These are phyloP conservation scores for Heliocidaris tuberculata DNA, from an alignment of 35 echinoderm and acorn worm genomes.

Conservation along the genomic window DNA sequence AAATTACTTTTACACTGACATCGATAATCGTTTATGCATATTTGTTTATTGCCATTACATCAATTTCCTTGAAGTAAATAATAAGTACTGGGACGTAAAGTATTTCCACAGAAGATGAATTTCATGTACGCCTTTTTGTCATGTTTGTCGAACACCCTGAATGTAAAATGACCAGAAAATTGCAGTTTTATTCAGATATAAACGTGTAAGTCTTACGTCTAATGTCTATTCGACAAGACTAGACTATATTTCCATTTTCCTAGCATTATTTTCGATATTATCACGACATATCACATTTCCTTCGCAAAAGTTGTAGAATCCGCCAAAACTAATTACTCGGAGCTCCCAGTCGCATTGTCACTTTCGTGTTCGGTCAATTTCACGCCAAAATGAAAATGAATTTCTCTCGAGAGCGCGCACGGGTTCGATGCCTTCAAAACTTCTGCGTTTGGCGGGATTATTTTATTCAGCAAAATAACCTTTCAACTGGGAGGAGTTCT, in stretches of 20 bases:
- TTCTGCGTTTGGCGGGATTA: neutral
- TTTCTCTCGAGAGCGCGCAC: slow-evolving; percentile 13
- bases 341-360: slow-evolving; percentile 25
- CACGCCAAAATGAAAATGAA: neutral
- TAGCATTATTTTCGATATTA: slow-evolving; percentile 17
- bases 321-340: slow-evolving; percentile 21
- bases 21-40: no score
- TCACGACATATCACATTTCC: slow-evolving; percentile 34
- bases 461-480: neutral
- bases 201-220: neutral
- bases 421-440: slow-evolving; percentile 21
- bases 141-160: no score
- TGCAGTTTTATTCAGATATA: no score
- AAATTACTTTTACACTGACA: no score
- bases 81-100: no score
- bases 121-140: no score
- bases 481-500: neutral
- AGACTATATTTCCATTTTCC: neutral
- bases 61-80: no score
- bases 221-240: neutral
- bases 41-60: no score
- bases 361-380: slow-evolving; percentile 7
- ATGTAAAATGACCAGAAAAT: no score
- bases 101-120: no score
- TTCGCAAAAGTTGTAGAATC: slow-evolving; percentile 12